These are phyloP conservation scores for Trypoxylon attenuatum DNA, from an alignment of 2,888 invertebrate genomes.

Conservation along the genomic window DNA sequence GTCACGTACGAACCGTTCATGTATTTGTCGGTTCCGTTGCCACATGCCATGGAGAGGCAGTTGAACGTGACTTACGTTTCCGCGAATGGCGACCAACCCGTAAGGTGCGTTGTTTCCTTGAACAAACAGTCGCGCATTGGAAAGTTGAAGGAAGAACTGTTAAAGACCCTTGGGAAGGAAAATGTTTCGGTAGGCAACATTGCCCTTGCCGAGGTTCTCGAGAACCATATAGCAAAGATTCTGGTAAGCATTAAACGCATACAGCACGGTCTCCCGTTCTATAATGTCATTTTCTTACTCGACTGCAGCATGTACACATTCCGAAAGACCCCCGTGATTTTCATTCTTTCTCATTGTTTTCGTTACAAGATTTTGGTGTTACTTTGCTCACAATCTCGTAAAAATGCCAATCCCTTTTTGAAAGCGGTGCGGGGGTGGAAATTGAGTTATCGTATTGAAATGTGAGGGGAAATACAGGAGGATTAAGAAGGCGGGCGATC, in stretches of 20 bases:
- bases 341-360: no score
- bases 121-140: slow-evolving; percentile 77
- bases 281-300: no score
- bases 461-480: no score
- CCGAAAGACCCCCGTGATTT: no score
- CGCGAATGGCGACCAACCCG: slow-evolving; percentile 71
- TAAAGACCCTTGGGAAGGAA: slow-evolving; percentile 72
- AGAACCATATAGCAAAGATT: slow-evolving; percentile 78
- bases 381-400: no score
- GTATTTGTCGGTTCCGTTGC: slow-evolving; percentile 81
- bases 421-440: slow-evolving; percentile 27
- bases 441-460: no score
- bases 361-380: no score
- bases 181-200: slow-evolving; percentile 70
- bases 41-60: slow-evolving; percentile 79
- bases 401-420: no score
- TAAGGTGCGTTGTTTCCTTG: slow-evolving; percentile 76
- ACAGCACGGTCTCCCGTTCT: no score
- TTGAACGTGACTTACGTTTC: slow-evolving; percentile 77
- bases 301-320: background rate
- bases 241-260: slow-evolving; percentile 73
- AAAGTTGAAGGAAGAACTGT: slow-evolving; percentile 76
- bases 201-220: slow-evolving; percentile 78
- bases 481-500: slow-evolving; percentile 68
- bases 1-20: slow-evolving; percentile 82